Conservation (phyloP, 2,797 vertebrate species). For the Chaetophractus vellerosus region DNA sequence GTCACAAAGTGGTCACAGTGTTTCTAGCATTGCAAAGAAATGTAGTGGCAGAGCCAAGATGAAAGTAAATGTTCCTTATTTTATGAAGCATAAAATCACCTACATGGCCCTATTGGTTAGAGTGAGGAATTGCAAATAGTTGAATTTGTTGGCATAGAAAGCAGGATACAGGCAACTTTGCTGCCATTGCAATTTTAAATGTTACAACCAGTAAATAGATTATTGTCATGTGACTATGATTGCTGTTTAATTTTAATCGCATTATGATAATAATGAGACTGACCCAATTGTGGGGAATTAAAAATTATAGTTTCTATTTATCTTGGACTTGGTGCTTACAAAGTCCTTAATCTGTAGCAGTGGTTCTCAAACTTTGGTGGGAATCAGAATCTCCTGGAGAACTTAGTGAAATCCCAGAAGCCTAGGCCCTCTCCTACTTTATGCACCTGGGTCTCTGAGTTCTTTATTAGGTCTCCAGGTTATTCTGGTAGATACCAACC, state of each 20-base stretch:
- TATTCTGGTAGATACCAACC: neutral
- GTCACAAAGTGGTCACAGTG: neutral
- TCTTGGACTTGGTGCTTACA: conserved; percentile 45
- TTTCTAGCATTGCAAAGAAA: conserved; percentile 48
- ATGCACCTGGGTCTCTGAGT: neutral
- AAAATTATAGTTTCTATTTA: neutral
- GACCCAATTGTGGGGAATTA: neutral
- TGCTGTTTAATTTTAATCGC: conserved; percentile 33
- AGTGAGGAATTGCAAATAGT: conserved; percentile 10
- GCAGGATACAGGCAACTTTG: neutral
- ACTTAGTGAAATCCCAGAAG: neutral
- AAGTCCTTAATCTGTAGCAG: neutral
- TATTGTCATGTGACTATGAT: neutral
- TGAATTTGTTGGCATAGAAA: neutral
- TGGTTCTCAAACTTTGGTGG: neutral
- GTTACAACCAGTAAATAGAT: conserved; percentile 16
- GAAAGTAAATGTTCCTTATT: neutral
- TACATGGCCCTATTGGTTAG: neutral
- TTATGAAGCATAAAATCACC: conserved; percentile 24
- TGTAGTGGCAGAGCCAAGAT: neutral
- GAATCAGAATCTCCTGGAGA: neutral
- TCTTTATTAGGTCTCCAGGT: neutral
- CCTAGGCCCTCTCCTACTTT: neutral
- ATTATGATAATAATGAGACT: neutral
- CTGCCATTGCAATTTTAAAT: conserved; percentile 7